Evolutionary conservation across 2,113 vertebrate genomes (phyloP).

Genomic region (Echinops telfairi): DNA sequence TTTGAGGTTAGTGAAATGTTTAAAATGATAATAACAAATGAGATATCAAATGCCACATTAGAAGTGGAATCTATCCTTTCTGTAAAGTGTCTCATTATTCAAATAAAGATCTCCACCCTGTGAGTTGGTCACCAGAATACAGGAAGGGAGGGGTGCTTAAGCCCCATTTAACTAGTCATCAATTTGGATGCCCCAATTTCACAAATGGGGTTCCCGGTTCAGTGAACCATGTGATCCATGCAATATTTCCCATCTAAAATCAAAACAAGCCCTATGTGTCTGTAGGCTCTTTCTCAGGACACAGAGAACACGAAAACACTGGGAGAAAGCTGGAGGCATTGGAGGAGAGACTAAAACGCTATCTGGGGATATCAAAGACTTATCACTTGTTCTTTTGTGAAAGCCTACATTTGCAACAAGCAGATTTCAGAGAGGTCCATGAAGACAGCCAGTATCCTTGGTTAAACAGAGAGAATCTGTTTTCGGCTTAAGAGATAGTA

Average conservation of each 20-base stretch:
- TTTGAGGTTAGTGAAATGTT: neutral
- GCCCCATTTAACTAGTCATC: neutral
- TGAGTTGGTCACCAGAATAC: neutral
- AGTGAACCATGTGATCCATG: conserved; percentile 23
- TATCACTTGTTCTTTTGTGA: conserved; percentile 23
- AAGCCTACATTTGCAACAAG: conserved; percentile 57
- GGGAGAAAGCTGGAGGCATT: conserved; percentile 7
- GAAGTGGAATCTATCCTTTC: neutral
- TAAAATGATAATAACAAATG: neutral
- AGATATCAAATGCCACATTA: neutral
- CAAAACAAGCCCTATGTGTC: conserved; percentile 45
- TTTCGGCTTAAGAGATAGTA: conserved; percentile 47
- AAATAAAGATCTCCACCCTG: neutral
- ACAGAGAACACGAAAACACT: conserved; percentile 43
- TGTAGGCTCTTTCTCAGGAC: conserved; percentile 17
- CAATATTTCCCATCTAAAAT: conserved; percentile 33
- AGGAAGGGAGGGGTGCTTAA: neutral
- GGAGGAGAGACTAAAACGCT: neutral
- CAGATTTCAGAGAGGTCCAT: conserved; percentile 15
- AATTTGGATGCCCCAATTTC: conserved; percentile 37
- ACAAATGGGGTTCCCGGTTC: neutral
- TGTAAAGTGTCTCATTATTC: conserved; percentile 39
- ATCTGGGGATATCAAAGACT: conserved; percentile 32
- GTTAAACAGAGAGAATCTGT: conserved; percentile 44
- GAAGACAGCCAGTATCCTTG: conserved; percentile 3